Conservation (phyloP, 2,113 vertebrate genomes). For the Corvus hawaiiensis region DNA sequence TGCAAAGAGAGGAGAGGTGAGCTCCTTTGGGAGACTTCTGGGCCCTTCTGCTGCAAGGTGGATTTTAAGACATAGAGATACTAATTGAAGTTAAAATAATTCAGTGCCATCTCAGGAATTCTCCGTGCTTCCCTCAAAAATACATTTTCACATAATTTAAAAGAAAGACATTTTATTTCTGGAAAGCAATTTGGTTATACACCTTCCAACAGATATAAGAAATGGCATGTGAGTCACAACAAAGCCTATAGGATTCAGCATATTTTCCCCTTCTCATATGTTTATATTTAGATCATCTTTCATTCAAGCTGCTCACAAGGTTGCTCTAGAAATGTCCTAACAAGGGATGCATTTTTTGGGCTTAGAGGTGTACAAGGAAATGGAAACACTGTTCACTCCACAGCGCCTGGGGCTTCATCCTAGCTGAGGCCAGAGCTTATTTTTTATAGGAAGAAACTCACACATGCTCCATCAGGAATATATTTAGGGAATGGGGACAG, state of each 20-base stretch:
- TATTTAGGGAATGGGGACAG: not conserved
- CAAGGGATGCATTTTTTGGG: not conserved
- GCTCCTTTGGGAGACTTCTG: not conserved
- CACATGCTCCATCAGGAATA: fast-evolving
- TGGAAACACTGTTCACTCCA: not conserved
- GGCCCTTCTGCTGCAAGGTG: not conserved
- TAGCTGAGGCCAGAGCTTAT: not conserved
- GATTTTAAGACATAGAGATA: not conserved
- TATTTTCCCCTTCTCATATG: not conserved
- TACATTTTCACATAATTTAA: not conserved
- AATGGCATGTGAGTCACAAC: not conserved
- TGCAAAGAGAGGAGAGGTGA: not conserved
- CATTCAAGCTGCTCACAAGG: not conserved
- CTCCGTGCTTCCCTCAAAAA: not conserved
- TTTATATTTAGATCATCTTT: not conserved
- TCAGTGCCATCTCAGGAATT: not conserved
- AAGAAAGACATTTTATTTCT: not conserved
- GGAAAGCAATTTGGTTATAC: not conserved
- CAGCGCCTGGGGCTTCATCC: not conserved
- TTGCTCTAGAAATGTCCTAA: not conserved
- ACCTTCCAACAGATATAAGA: not conserved
- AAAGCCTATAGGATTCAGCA: not conserved
- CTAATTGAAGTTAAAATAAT: not conserved
- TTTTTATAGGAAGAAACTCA: not conserved
- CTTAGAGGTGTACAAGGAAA: not conserved